phyloP scores from a whole-genome alignment of 2,797 vertebrate genomes.

The Gallinago solitaria region DNA sequence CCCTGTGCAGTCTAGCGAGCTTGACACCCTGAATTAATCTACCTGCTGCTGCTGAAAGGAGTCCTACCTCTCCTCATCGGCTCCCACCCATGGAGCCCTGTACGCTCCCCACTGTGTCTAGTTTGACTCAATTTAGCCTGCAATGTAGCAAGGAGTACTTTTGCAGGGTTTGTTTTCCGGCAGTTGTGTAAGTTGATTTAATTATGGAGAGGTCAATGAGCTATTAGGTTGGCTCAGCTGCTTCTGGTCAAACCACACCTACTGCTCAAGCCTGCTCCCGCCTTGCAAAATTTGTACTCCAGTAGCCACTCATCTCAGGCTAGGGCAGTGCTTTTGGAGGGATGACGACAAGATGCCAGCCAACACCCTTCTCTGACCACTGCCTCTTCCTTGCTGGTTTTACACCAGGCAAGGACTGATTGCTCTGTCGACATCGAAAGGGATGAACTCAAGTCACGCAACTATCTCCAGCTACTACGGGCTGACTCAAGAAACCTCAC shows the following conservation, averaged over 20 bases:
- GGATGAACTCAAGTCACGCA: not conserved
- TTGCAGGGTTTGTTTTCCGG: not conserved
- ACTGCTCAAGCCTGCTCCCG: not conserved
- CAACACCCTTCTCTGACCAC: not conserved
- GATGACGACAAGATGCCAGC: not conserved
- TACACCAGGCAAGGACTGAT: not conserved
- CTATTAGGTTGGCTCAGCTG: not conserved
- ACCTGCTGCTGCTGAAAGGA: not conserved
- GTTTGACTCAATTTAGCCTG: not conserved
- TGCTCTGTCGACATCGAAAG: not conserved
- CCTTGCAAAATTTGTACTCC: not conserved
- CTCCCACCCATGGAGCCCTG: not conserved
- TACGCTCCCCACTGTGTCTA: not conserved
- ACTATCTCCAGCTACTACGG: not conserved
- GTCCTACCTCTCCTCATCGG: not conserved
- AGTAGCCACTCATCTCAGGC: not conserved
- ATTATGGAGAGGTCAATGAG: not conserved
- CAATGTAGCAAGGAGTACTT: not conserved
- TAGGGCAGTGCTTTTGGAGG: not conserved
- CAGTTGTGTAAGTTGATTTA: not conserved
- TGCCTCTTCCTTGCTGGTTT: not conserved
- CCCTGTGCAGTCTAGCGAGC: not conserved
- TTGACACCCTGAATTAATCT: not conserved
- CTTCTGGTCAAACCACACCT: not conserved
- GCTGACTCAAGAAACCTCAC: not conserved